Evolutionary conservation across 1,140 invertebrate genomes (phyloP).

Genomic region (Heterodera schachtii): DNA sequence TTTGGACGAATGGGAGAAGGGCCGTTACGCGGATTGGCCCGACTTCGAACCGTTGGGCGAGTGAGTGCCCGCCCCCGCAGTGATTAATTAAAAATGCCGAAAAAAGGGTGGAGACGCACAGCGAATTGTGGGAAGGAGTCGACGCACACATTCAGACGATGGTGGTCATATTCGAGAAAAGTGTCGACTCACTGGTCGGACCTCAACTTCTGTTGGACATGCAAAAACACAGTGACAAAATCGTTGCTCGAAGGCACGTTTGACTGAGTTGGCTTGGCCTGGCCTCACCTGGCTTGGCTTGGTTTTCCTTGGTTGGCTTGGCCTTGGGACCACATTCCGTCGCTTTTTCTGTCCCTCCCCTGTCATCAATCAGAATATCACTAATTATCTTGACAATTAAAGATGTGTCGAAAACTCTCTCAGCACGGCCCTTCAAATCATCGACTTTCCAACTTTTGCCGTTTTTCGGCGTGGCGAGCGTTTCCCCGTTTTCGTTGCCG

Average conservation of each 20-base stretch:
- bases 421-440: constrained; percentile 52
- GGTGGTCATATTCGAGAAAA: constrained; percentile 59
- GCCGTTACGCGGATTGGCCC: constrained; percentile 62
- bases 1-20: constrained; percentile 54
- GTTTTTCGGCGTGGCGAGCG: constrained; percentile 63
- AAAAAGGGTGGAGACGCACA: constrained; percentile 56
- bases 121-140: constrained; percentile 59
- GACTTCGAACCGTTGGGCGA: constrained; percentile 57
- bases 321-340: not conserved
- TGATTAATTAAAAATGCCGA: too few species aligned
- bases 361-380: too few species aligned
- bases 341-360: not conserved
- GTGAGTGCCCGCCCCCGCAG: constrained; percentile 30
- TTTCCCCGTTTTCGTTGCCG: constrained; percentile 47
- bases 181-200: constrained; percentile 42
- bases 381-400: not conserved
- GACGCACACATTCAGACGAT: constrained; percentile 43
- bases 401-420: constrained; percentile 49
- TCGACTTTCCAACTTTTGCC: constrained; percentile 59
- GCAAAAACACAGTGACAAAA: constrained; percentile 43
- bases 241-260: constrained; percentile 52
- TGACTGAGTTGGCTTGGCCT: not conserved
- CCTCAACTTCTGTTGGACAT: constrained; percentile 57
- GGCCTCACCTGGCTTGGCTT: too few species aligned
- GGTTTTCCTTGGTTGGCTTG: too few species aligned